A percentile compares a stretch with the other conserved stretches of the same genome.
phyloP scores from a whole-genome alignment of 2,888 invertebrate species.

The Drosophila parthenogenetica region DNA sequence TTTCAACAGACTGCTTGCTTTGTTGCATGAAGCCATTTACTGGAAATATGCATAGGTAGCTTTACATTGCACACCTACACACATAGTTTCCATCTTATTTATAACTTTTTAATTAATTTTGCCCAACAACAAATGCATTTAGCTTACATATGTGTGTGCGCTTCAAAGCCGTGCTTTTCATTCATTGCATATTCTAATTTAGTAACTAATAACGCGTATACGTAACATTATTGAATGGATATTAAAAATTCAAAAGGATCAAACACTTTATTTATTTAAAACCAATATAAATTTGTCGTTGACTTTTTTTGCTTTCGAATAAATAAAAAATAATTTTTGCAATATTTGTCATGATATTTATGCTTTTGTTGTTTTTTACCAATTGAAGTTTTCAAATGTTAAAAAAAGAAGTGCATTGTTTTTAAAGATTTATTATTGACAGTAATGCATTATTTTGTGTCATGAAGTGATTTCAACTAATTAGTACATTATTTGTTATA shows the following conservation, averaged over 20 bases:
- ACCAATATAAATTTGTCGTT: neutral
- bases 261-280: neutral
- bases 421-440: too few species aligned
- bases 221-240: neutral
- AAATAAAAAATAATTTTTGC: too few species aligned
- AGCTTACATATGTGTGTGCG: too few species aligned
- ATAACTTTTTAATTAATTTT: constrained; percentile 60
- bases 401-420: too few species aligned
- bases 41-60: constrained; percentile 15
- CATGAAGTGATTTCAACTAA: too few species aligned
- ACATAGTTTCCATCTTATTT: constrained; percentile 49
- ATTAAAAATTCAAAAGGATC: neutral
- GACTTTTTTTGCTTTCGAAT: neutral
- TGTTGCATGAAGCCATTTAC: constrained; percentile 3
- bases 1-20: constrained; percentile 28
- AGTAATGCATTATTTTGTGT: too few species aligned
- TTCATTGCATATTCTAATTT: neutral
- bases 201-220: constrained; percentile 3
- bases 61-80: constrained; percentile 8
- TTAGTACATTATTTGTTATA: too few species aligned
- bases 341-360: too few species aligned
- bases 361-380: too few species aligned
- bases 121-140: neutral
- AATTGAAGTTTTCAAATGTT: too few species aligned
- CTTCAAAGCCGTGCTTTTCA: neutral